Evolutionary conservation across 2,797 vertebrate genomes (phyloP), one percentile per base, ranked within the genome.

Genomic region (Enteromius paludinosus): DNA sequence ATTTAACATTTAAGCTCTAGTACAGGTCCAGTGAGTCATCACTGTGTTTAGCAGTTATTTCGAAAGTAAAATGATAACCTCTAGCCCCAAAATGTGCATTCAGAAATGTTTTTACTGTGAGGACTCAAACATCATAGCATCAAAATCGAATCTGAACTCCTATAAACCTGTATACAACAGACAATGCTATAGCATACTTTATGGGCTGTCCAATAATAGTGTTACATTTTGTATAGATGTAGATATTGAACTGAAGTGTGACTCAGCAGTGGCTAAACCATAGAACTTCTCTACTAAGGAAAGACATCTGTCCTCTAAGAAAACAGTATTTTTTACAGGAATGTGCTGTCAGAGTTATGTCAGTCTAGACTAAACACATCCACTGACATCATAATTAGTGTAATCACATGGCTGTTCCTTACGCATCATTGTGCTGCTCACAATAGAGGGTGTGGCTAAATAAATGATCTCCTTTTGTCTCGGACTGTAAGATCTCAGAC

Each of bases 381-480:
- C 35, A 33, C 25, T 77, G 79, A 80, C 68, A 71, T 78, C 43
- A 38, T 84, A 82, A 80, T 86, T 83, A 84, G 38, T 52, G 65
- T 87, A 79, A 87, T 87, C 82, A 64, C 71, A 64, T 62, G 65
- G 75, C 78, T 71, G 81, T 83, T 78, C 54, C 11, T 81, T 56
- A 5, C 7, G 23, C 56, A 38, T 81, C 62, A 82, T 80, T 84
- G 81, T 78, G n/a, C 7, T 20, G 52, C 52, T 73, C 66, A 78
- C 47, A 73, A 76, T 84, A 72, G 75, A 47, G 47, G 66, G 49
- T 79, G 84, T 84, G 79, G 71, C 76, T 83, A 78, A 82, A 83
- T 84, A 47, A 64, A 85, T 87, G 47, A 78, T 80, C 71, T 47
- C 5, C 45, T 73, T 82, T 80, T 84, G 41, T 65, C 23, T 76